A percentile compares a stretch with the other conserved stretches of the same genome.
These are phyloP conservation scores for Ernsta delagoae DNA, from an alignment of 2,888 invertebrate species.

Conservation along the genomic window DNA sequence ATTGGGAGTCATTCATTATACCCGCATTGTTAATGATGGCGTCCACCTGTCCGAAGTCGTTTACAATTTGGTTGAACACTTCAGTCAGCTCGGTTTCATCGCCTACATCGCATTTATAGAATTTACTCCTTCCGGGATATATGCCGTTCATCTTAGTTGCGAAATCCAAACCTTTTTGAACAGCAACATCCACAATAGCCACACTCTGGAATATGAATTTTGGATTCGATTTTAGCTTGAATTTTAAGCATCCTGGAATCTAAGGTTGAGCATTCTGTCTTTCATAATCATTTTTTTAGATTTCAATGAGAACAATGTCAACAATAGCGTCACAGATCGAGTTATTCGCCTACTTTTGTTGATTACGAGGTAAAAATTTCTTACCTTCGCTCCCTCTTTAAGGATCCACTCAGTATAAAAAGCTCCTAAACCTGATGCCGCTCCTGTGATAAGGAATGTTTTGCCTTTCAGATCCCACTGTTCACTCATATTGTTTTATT, in stretches of 20 bases:
- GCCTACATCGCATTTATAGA: slow-evolving; percentile 55
- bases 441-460: slow-evolving; percentile 58
- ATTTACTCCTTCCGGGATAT: slow-evolving; percentile 35
- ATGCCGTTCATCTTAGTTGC: neutral
- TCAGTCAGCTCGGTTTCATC: slow-evolving; percentile 48
- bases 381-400: slow-evolving; percentile 39
- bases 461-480: slow-evolving; percentile 41
- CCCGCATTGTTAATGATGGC: slow-evolving; percentile 60
- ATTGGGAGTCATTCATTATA: slow-evolving; percentile 51
- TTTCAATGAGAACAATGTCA: no score
- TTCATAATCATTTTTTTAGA: no score
- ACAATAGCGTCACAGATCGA: no score
- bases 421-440: slow-evolving; percentile 59
- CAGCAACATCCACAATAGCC: neutral
- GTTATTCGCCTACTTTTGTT: no score
- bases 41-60: slow-evolving; percentile 49
- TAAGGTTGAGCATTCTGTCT: no score
- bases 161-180: neutral
- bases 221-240: no score
- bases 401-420: slow-evolving; percentile 51
- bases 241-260: no score
- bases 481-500: slow-evolving; percentile 4
- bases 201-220: neutral
- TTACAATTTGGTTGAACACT: slow-evolving; percentile 49
- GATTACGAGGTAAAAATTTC: no score